These are phyloP conservation scores for Hycleus phaleratus DNA, from an alignment of 1,140 invertebrate genomes.

Conservation along the genomic window DNA sequence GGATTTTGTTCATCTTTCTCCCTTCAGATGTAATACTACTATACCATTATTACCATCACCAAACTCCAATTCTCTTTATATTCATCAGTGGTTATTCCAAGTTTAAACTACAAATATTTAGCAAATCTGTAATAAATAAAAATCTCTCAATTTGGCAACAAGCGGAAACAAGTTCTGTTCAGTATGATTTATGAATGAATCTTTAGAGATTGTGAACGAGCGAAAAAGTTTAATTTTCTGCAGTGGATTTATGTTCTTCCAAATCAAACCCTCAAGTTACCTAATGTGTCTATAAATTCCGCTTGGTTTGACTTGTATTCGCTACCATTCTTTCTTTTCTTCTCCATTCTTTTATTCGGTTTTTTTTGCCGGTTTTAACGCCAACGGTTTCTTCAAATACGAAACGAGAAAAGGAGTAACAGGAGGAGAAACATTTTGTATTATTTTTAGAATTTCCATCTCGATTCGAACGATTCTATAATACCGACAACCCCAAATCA, in stretches of 20 bases:
- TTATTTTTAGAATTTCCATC: slow-evolving; percentile 23
- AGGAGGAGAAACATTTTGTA: slow-evolving; percentile 4
- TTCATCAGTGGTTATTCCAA: background rate
- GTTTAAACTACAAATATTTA: background rate
- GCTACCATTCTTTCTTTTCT: no score
- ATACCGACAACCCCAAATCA: slow-evolving; percentile 18
- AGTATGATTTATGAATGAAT: slow-evolving; percentile 12
- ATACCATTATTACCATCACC: no score
- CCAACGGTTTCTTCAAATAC: slow-evolving; percentile 4
- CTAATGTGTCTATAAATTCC: slow-evolving; percentile 21
- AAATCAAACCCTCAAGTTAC: slow-evolving; percentile 15
- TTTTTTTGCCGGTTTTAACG: slow-evolving; percentile 7
- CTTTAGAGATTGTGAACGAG: slow-evolving; percentile 9
- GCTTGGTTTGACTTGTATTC: slow-evolving; percentile 1
- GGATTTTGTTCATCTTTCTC: slow-evolving; percentile 1
- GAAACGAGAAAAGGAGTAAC: slow-evolving; percentile 3
- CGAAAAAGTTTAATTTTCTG: slow-evolving; percentile 21
- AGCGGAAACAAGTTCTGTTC: slow-evolving; percentile 6
- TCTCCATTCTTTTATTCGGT: slow-evolving; percentile 1
- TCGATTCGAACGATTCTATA: slow-evolving; percentile 14
- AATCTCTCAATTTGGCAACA: background rate
- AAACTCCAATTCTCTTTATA: no score
- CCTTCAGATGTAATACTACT: no score
- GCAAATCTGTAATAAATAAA: slow-evolving; percentile 7
- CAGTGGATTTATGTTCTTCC: slow-evolving; percentile 16